Base-by-base conservation (phyloP, 37 sponge, comb jelly and placozoan species). In the Theonella swinhoei region DNA sequence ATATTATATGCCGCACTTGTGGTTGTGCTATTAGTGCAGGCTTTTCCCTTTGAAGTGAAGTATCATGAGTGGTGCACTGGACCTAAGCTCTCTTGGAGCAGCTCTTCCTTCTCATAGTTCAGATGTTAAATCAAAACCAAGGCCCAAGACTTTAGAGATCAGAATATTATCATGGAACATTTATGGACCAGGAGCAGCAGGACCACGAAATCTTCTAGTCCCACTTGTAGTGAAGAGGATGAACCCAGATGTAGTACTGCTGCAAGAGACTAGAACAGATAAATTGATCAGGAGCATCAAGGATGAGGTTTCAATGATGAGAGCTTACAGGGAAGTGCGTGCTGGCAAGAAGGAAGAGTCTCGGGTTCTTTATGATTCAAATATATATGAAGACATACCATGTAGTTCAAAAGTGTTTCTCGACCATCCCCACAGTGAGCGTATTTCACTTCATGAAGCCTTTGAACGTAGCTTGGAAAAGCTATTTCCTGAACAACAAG, bases 181-280 rank as follows among this genome's bases (percentile, higher is more conserved):
- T 17, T 17, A 47, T 47, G 54, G 54, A 14, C 54, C 11, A 17
- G 54, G 54, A 7, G 7, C 54, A 17, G 54, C 54, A 7, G 11
- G 14, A 14, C 11, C 7, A 7, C 9, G 68, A 7, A 66, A 29
- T 8, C 9, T 7, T 5, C 68, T 66, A 24, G 68, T 66, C 31
- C 68, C 68, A 23, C 20, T 29, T 66, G 31, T 66, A 66, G n/a
- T 66, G 22, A 66, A 19, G 28, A 24, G 17, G 17, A 29, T 66
- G 31, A 29, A 19, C 7, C n/a, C 68, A 23, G 68, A 66, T 66
- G 68, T 66, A 66, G 20, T 66, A 19, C 68, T 66, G 68, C 68
- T 66, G 17, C 68, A 66, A 24, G 68, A 66, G 68, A 66, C 68
- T 29, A 66, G 17, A 24, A 29, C 28, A 23, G 31, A 29, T 30